Percentiles rank a stretch among this genome's conserved stretches.
These are phyloP conservation scores for Harpalus rufipes DNA, from an alignment of 2,888 invertebrate genomes.

Conservation along the genomic window DNA sequence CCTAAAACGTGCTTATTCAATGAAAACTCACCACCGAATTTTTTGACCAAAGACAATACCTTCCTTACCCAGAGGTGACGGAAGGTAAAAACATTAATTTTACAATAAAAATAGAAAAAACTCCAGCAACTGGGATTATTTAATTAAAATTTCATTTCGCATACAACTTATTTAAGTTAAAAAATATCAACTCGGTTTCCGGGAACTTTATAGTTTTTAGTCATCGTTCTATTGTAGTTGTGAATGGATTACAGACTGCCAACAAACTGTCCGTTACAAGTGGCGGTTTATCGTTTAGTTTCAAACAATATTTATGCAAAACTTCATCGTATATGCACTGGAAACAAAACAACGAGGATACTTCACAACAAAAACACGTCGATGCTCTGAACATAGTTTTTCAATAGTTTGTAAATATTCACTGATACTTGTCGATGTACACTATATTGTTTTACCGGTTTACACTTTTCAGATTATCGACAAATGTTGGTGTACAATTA, in stretches of 20 bases:
- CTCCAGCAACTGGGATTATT: background rate
- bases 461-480: conserved; percentile 19
- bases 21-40: too few relatives aligned
- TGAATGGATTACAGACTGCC: conserved; percentile 21
- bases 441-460: conserved; percentile 34
- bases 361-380: conserved; percentile 24
- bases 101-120: background rate
- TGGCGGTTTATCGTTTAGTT: conserved; percentile 37
- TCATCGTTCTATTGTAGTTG: background rate
- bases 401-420: conserved; percentile 30
- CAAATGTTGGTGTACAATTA: conserved; percentile 13
- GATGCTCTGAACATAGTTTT: conserved; percentile 34
- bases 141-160: background rate
- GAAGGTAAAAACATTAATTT: too few relatives aligned
- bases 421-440: conserved; percentile 13
- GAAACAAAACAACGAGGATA: conserved; percentile 34
- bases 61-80: too few relatives aligned
- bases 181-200: background rate
- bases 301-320: conserved; percentile 51
- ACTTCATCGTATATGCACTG: conserved; percentile 29
- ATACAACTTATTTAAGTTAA: background rate
- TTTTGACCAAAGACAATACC: too few relatives aligned
- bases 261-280: conserved; percentile 17
- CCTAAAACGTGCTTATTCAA: too few relatives aligned
- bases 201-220: background rate